Evolutionary conservation across 2,888 invertebrate genomes (phyloP).

Genomic region (Dryobotodes eremita): DNA sequence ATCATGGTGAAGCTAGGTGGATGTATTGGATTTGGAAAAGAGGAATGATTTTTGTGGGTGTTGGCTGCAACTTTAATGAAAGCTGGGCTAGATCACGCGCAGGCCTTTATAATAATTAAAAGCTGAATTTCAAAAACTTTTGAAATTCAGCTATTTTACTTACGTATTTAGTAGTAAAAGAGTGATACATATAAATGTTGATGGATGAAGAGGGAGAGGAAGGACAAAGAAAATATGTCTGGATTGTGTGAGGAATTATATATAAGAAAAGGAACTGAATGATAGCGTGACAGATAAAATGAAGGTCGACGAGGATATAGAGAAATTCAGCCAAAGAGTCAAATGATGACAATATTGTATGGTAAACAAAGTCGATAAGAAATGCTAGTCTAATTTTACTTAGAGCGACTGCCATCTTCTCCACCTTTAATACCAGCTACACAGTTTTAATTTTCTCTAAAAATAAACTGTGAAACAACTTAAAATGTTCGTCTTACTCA

Average conservation of each 20-base stretch:
- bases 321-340: neutral
- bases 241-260: too few relatives aligned
- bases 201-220: too few relatives aligned
- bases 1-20: neutral
- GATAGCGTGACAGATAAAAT: neutral
- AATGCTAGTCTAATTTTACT: neutral
- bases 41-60: neutral
- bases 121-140: neutral
- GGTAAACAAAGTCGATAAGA: neutral
- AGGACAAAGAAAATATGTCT: too few relatives aligned
- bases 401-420: neutral
- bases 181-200: too few relatives aligned
- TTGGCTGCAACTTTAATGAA: neutral
- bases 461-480: conserved; percentile 15
- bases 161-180: too few relatives aligned
- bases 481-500: conserved; percentile 18
- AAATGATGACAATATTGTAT: neutral
- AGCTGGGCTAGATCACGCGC: neutral
- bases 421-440: neutral
- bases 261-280: too few relatives aligned
- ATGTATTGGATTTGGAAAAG: conserved; percentile 10
- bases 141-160: too few relatives aligned
- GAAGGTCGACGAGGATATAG: neutral
- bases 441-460: conserved; percentile 1
- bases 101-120: neutral